Evolutionary conservation across 2,797 vertebrate species (phyloP).

Genomic region (Aplochiton taeniatus): DNA sequence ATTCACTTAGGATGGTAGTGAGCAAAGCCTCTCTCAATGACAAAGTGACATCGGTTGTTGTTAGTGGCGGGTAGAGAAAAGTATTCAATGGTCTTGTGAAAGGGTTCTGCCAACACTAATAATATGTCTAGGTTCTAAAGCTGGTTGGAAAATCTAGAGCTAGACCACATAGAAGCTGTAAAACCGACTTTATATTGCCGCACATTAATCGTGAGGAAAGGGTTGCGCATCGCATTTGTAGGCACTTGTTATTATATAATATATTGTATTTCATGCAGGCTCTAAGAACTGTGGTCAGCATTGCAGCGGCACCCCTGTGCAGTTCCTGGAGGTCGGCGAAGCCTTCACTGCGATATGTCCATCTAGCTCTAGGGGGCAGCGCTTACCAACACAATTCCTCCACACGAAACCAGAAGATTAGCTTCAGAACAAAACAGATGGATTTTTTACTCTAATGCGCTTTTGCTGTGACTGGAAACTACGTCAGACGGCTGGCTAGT

Average conservation of each 20-base stretch:
- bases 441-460: not conserved
- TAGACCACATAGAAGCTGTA: no score
- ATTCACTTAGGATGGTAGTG: no score
- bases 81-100: not conserved
- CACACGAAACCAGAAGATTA: not conserved
- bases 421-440: not conserved
- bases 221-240: not conserved
- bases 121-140: not conserved
- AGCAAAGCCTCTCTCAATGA: no score
- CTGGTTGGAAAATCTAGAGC: slow-evolving; percentile 10
- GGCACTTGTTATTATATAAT: slow-evolving; percentile 4
- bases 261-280: not conserved
- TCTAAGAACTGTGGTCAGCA: not conserved
- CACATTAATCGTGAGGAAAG: not conserved
- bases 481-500: not conserved
- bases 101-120: slow-evolving; percentile 2
- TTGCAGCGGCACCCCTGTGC: slow-evolving; percentile 1
- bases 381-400: not conserved
- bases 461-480: not conserved
- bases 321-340: not conserved
- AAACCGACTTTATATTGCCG: not conserved
- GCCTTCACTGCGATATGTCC: no score
- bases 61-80: not conserved
- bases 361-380: slow-evolving; percentile 1
- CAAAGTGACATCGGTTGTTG: not conserved